Evolutionary conservation across 2,113 vertebrate genomes (phyloP), one percentile per base, ranked within the genome.

Genomic region (Acanthisitta chloris): DNA sequence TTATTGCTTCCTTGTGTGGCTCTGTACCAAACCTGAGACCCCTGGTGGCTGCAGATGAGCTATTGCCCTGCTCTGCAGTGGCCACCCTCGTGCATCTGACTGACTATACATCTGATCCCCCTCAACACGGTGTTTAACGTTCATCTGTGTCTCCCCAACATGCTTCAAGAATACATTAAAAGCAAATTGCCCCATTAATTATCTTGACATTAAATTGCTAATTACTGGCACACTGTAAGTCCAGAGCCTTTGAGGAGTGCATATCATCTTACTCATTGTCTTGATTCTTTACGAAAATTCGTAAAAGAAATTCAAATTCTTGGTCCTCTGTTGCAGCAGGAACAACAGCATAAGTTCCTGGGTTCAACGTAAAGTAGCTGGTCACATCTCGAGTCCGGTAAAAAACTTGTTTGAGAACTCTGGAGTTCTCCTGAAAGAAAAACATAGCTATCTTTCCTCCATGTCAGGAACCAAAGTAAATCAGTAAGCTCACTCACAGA

Each of bases 241-340:
- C 33, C 46, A 31, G 42, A 28, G 20, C 12, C n/a, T 62, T 45
- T 42, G 52, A 74, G 20, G 38, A 89, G 20, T 42, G 57, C 6
- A 9, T 25, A 46, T 74, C 16, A 25, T 86, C 94, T 85, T 98
- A 98, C 98, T 94, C 91, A 36, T 88, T 28, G 49, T 72, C 74
- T 17, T 94, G 89, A 18, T 42, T 92, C 91, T 94, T 98, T 25
- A 90, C 16, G 73, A 98, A 98, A 90, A 98, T 96, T 31, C 94
- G 83, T 36, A 98, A 76, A 55, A 98, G 92, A 72, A 98, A 98
- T 57, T 97, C 59, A 8, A 92, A 94, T 54, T 91, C 65, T 36
- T 70, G 91, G 7, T 77, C 48, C 65, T 70, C 80, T 34, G n/a
- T 5, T 17, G 88, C 25, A 14, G 51, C 58, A 49, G 95, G 83